Evolutionary conservation across 2,797 vertebrate species (phyloP).

Genomic region (Arctocebus calabarensis): DNA sequence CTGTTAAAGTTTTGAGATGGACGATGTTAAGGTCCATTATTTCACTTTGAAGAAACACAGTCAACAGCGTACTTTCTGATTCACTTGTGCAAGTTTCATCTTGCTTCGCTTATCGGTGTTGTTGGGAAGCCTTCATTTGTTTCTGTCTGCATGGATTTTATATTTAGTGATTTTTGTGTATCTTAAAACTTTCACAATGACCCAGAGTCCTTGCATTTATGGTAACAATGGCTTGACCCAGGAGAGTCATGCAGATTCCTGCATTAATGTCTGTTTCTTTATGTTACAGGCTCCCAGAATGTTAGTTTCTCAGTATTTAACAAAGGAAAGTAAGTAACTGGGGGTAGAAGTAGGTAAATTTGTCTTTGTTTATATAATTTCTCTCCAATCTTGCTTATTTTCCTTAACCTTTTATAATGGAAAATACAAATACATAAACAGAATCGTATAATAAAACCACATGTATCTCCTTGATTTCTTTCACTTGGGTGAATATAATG

Average conservation of each 20-base stretch:
- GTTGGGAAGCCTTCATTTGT: no score
- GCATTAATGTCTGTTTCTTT: constrained; percentile 58
- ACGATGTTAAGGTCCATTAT: no score
- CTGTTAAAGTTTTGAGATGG: no score
- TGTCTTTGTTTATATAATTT: background rate
- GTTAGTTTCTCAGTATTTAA: constrained; percentile 88
- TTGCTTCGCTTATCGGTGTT: no score
- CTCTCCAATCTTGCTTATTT: background rate
- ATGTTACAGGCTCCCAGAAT: constrained; percentile 88
- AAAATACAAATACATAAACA: background rate
- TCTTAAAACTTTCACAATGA: no score
- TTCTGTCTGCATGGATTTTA: no score
- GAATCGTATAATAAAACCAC: background rate
- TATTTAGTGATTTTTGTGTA: no score
- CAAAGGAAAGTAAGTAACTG: constrained; percentile 88
- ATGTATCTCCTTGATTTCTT: background rate
- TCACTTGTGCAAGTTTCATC: no score
- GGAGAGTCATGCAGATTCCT: background rate
- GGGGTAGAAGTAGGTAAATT: rapidly evolving
- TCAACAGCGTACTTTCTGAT: no score
- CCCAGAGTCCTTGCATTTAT: background rate
- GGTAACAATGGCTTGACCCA: background rate
- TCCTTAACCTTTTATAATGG: background rate
- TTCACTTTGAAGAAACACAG: no score
- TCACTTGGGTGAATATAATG: background rate